Evolutionary conservation across 2,113 vertebrate genomes (phyloP).

Genomic region (Spheniscus mendiculus): DNA sequence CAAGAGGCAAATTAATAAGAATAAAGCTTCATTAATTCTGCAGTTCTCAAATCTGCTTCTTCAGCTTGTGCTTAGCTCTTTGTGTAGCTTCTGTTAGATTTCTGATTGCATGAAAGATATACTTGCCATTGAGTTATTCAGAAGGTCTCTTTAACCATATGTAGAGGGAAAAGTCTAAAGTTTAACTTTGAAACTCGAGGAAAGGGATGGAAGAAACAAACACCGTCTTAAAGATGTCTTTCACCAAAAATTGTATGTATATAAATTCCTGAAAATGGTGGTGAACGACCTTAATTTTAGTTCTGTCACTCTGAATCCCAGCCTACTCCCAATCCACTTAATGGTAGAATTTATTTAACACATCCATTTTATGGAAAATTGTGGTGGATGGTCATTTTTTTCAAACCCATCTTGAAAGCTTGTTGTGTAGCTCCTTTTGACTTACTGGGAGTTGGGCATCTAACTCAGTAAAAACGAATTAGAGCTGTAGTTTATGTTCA

Average conservation of each 20-base stretch:
- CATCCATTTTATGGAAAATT: background rate
- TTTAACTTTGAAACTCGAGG: background rate
- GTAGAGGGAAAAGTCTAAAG: background rate
- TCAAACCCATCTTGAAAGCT: background rate
- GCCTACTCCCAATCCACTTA: background rate
- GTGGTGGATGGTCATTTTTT: background rate
- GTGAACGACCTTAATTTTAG: background rate
- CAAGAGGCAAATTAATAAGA: background rate
- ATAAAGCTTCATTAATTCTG: background rate
- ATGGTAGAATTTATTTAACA: too few relatives aligned
- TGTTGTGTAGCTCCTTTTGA: background rate
- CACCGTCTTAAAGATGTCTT: rapidly evolving
- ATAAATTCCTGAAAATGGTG: background rate
- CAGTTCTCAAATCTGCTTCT: background rate
- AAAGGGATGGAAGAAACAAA: background rate
- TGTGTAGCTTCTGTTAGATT: background rate
- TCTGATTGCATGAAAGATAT: background rate
- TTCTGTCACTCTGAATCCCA: background rate
- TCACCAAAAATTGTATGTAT: background rate
- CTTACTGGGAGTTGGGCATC: background rate
- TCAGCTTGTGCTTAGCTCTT: background rate
- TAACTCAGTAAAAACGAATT: rapidly evolving
- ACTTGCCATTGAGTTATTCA: background rate
- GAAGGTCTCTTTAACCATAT: background rate
- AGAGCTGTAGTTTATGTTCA: background rate